Base-by-base conservation (phyloP, 2,113 vertebrate genomes). In the Gambusia affinis region DNA sequence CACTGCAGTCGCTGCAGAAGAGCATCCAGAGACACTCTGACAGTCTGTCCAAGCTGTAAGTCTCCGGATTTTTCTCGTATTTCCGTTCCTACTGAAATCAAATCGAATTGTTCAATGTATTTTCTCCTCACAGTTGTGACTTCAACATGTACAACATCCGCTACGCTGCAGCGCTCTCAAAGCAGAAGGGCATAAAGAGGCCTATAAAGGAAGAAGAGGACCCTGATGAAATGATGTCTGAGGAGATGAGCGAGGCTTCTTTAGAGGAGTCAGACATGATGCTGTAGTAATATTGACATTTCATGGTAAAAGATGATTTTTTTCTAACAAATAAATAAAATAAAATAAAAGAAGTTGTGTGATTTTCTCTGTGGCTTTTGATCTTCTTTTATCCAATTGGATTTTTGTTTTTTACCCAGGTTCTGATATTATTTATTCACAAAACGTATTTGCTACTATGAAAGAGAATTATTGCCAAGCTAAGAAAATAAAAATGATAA, bases 91-190 rank as follows among this genome's bases (percentile, higher is more conserved):
- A 57, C 51, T n/a, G 2, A 57, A 3, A 57, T 6, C 28, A 51
- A 5, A 69, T 57, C 33, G n/a, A 62, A 35, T 12, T 12, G 1
- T 8, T 8, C 57, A 8, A 35, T 14, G 39, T 1, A 24, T 60
- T 30, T 70, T 73, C 19, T 37, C 8, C 73, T 17, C 61, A 10
- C 88, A 98, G 97, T 65, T 99, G 97, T 62, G 96, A 99, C 81
- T 99, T 97, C 94, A 99, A 98, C 87, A 94, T 96, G 75, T 98
- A 96, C 75, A 97, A 94, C 79, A 96, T 99, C 31, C 96, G 94
- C 69, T 99, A 97, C 0, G 91, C 95, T 0, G 62, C 89, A 73
- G 96, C 96, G 2, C 66, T 99, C 60, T 96, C 97, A 0, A 92
- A 95, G 5, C 98, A 99, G 90, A 94, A 92, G 27, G 97, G 96